Percentiles rank a stretch among this genome's conserved stretches.
phyloP scores from a whole-genome alignment of 2,113 vertebrate genomes.

The Poecilia latipinna region DNA sequence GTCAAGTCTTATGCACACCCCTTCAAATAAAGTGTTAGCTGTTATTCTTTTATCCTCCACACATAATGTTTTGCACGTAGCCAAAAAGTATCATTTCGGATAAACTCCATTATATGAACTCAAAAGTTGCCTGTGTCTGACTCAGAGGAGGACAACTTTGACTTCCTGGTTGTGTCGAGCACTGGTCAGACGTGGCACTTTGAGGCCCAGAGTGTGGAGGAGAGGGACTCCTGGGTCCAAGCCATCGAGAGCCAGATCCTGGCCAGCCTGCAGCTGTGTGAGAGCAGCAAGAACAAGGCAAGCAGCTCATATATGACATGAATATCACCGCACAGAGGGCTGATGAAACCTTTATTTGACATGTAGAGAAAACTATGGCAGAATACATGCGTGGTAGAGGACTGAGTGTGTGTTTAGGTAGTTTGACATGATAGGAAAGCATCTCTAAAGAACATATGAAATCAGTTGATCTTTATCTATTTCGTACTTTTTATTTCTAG shows the following conservation, averaged over 20 bases:
- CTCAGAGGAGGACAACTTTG: constrained; percentile 91
- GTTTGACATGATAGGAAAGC: background rate
- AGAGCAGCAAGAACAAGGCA: constrained; percentile 95
- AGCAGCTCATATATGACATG: constrained; percentile 3
- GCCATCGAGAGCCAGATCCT: constrained; percentile 95
- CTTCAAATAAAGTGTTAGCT: too few species aligned
- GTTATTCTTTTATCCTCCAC: too few species aligned
- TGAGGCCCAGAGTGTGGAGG: constrained; percentile 89
- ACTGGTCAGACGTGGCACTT: constrained; percentile 96
- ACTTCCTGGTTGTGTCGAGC: constrained; percentile 93
- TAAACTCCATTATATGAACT: too few species aligned
- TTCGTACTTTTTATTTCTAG: background rate
- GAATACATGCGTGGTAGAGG: too few species aligned
- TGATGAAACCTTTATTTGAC: too few species aligned
- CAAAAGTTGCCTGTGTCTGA: constrained; percentile 2
- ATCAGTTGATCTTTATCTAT: background rate
- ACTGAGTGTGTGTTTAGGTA: background rate
- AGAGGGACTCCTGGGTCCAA: constrained; percentile 93
- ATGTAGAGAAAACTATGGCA: too few species aligned
- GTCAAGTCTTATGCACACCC: too few species aligned
- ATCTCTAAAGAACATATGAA: background rate
- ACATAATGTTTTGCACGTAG: too few species aligned
- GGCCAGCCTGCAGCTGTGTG: constrained; percentile 93
- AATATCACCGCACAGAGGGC: too few species aligned
- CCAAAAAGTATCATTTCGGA: too few species aligned